Base-by-base conservation (phyloP, 2,888 invertebrate species). In the Aproaerema taeniolella region DNA sequence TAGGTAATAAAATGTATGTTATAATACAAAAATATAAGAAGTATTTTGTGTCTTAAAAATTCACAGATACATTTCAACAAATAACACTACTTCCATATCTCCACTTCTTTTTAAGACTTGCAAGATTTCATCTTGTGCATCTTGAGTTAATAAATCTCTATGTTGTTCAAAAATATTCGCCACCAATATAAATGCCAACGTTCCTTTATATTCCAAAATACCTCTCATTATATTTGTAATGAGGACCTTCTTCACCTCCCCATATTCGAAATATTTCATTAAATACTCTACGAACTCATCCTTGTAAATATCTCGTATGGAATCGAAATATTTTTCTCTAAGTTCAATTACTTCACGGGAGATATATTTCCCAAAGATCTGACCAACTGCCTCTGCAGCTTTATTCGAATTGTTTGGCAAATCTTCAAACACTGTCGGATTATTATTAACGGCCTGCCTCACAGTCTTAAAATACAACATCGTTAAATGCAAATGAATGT, bases 401-500 rank as follows among this genome's bases (percentile, higher is more conserved):
- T 70, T 60, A 0, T 50, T 48, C 16, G 36, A 34, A 41, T 47
- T 61, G 10, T 40, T 52, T 24, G 41, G 47, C 13, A 46, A 36
- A 31, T 61, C 52, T 3, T 53, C 44, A 28, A 72, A 74, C 5
- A 69, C 33, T 35, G 55, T 55, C 2, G 69, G 59, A 15, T 52
- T 50, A 7, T 62, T 50, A 43, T 59, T 56, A 2, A 61, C 41
- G 14, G 59, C 49, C 29, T 67, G 58, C 25, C 62, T 56, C 5
- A 78, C 50, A 1, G 74, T 49, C 45, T 68, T 74, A 31, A 48
- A 69, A 45, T 66, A 79, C 13, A 73, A 45, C 66, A 74, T 74
- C 0, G 58, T 71, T 10, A 72, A 46, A 47, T 77, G 70, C 31
- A 77, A 43, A 3, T 48, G 36, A 0, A 56, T 58, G 41, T 68